Evolutionary conservation across 2,888 invertebrate species (phyloP).

Genomic region (Danaus chrysippus): DNA sequence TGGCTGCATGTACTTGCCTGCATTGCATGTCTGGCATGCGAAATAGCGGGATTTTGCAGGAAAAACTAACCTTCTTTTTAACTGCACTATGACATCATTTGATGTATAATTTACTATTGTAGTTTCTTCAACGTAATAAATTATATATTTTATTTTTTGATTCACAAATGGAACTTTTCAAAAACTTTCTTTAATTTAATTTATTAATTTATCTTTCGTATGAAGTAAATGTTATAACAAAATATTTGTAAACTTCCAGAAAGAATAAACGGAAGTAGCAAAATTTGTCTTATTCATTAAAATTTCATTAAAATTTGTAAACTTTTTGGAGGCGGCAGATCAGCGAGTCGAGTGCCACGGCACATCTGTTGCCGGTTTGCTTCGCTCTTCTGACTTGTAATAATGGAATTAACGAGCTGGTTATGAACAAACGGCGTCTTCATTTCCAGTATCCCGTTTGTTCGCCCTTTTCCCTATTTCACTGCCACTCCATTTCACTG

Average conservation of each 20-base stretch:
- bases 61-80: slow-evolving; percentile 24
- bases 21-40: slow-evolving; percentile 30
- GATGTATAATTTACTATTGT: slow-evolving; percentile 11
- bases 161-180: no score
- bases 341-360: slow-evolving; percentile 63
- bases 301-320: slow-evolving; percentile 33
- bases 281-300: slow-evolving; percentile 19
- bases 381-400: slow-evolving; percentile 73
- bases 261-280: slow-evolving; percentile 4
- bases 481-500: slow-evolving; percentile 72
- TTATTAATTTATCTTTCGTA: neutral
- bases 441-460: slow-evolving; percentile 72
- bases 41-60: slow-evolving; percentile 28
- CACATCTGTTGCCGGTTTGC: slow-evolving; percentile 72
- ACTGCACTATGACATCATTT: slow-evolving; percentile 19
- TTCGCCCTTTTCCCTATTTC: slow-evolving; percentile 70
- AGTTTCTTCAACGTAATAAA: neutral
- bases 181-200: no score
- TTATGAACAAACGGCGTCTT: slow-evolving; percentile 78
- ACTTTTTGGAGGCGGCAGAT: slow-evolving; percentile 40
- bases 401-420: slow-evolving; percentile 78
- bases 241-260: neutral
- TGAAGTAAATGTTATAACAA: slow-evolving; percentile 3
- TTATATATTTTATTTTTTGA: no score
- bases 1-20: slow-evolving; percentile 28